Evolutionary conservation across 2,113 vertebrate genomes (phyloP).

Genomic region (Antidorcas marsupialis): DNA sequence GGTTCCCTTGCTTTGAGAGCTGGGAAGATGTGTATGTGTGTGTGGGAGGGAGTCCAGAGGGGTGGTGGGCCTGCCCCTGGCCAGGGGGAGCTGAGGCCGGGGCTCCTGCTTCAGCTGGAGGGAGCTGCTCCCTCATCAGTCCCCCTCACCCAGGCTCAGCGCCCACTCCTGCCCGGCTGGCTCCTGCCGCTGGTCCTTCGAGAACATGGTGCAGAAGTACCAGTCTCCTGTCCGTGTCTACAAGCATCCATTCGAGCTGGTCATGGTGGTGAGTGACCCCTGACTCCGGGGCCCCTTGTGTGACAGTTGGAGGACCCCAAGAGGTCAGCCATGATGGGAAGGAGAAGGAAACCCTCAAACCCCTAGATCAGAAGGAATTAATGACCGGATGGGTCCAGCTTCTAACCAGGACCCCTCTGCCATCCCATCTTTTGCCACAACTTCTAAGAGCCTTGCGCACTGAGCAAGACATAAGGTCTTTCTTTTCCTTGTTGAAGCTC

Average conservation of each 20-base stretch:
- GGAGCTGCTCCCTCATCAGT: background rate
- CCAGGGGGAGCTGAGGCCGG: background rate
- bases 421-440: background rate
- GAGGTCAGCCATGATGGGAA: background rate
- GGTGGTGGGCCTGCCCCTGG: background rate
- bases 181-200: background rate
- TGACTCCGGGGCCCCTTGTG: background rate
- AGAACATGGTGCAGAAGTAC: conserved; percentile 90
- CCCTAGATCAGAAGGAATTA: background rate
- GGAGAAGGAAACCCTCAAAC: background rate
- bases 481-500: background rate
- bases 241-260: conserved; percentile 89
- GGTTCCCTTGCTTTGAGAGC: background rate
- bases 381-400: background rate
- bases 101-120: background rate
- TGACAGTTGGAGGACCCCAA: background rate
- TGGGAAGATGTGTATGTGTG: background rate
- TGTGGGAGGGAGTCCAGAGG: background rate
- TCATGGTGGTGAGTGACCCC: conserved; percentile 87
- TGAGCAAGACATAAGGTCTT: background rate
- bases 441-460: background rate
- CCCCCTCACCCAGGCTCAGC: background rate
- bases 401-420: background rate
- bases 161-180: background rate
- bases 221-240: conserved; percentile 89